Percentiles rank a stretch among this genome's conserved stretches.
phyloP scores from a whole-genome alignment of 2,797 vertebrate genomes.

The Protonibea diacanthus region DNA sequence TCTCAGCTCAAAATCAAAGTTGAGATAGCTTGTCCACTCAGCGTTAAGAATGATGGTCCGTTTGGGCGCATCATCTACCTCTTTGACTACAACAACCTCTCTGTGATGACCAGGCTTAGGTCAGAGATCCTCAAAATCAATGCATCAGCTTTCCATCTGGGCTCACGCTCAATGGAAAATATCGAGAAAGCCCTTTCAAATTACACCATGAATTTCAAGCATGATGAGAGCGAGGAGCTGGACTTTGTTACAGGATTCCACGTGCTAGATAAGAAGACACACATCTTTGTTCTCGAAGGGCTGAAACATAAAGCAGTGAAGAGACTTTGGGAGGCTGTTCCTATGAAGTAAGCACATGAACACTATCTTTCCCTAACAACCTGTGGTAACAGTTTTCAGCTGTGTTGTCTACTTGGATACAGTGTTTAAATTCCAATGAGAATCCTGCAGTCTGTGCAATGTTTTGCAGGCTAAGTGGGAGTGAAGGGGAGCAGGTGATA shows the following conservation, averaged over 20 bases:
- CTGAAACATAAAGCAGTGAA: constrained; percentile 84
- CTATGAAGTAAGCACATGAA: constrained; percentile 81
- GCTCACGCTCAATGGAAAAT: constrained; percentile 44
- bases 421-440: constrained; percentile 52
- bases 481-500: constrained; percentile 74
- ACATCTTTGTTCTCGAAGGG: constrained; percentile 90
- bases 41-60: constrained; percentile 4
- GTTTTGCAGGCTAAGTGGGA: constrained; percentile 74
- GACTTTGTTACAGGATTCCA: constrained; percentile 91
- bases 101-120: constrained; percentile 74
- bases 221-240: constrained; percentile 69
- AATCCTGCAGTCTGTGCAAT: constrained; percentile 52
- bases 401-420: constrained; percentile 30
- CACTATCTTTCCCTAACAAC: constrained; percentile 21
- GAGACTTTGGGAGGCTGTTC: constrained; percentile 85
- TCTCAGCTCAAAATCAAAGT: constrained; percentile 86
- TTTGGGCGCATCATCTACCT: constrained; percentile 87
- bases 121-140: constrained; percentile 85
- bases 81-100: constrained; percentile 71
- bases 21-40: constrained; percentile 82
- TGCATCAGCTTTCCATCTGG: constrained; percentile 78
- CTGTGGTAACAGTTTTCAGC: constrained; percentile 54
- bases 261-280: constrained; percentile 82
- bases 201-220: constrained; percentile 68
- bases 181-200: constrained; percentile 73